Evolutionary conservation across 2,888 invertebrate species (phyloP).

Genomic region (Teleogryllus oceanicus): DNA sequence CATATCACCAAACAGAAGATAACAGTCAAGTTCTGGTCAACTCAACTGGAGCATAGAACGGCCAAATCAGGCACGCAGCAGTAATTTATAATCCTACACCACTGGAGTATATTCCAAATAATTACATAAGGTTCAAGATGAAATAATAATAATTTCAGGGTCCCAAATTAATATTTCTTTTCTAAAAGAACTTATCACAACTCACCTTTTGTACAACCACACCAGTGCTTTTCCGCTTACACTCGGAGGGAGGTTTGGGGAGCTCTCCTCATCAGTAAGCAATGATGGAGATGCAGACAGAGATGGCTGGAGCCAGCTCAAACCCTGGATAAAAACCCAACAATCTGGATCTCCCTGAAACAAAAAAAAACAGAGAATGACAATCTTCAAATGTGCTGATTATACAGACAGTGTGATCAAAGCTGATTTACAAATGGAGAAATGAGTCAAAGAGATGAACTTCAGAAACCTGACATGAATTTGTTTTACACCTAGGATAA

Average conservation of each 20-base stretch:
- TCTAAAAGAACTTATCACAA: too few relatives aligned
- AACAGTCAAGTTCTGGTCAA: too few relatives aligned
- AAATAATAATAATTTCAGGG: too few relatives aligned
- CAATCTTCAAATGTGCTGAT: background rate
- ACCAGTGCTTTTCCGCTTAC: conserved; percentile 53
- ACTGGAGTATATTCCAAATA: too few relatives aligned
- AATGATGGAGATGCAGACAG: conserved; percentile 51
- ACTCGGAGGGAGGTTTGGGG: conserved; percentile 49
- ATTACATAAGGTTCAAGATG: too few relatives aligned
- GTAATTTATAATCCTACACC: too few relatives aligned
- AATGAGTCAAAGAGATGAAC: background rate
- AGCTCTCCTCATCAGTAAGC: conserved; percentile 47
- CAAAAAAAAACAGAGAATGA: conserved; percentile 23
- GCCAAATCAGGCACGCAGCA: too few relatives aligned
- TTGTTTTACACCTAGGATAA: too few relatives aligned
- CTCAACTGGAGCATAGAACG: too few relatives aligned
- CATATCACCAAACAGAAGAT: too few relatives aligned
- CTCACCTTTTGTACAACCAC: conserved; percentile 53
- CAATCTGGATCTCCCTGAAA: conserved; percentile 53
- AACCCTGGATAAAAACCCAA: conserved; percentile 57
- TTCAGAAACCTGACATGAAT: background rate
- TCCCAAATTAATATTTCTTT: too few relatives aligned
- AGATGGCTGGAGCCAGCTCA: conserved; percentile 59
- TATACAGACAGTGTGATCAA: background rate
- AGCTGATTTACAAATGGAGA: background rate